Percentiles rank a stretch among this genome's conserved stretches.
Conservation (phyloP, 2,797 vertebrate genomes). For the Lagorchestes hirsutus region DNA sequence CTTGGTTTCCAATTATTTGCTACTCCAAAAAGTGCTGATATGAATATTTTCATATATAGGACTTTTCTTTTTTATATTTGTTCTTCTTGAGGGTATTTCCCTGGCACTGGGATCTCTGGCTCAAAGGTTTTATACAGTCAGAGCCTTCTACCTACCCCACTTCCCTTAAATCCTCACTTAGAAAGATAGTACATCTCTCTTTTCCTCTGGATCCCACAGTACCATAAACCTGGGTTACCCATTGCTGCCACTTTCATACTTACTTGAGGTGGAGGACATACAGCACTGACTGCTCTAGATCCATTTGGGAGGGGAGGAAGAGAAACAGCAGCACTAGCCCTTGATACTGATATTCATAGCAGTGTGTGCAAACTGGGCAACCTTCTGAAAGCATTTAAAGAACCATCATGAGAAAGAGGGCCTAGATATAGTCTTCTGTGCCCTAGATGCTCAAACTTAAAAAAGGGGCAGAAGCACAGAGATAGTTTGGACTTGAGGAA, state of each 20-base stretch:
- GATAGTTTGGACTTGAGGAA: not conserved
- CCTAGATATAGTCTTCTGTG: not conserved
- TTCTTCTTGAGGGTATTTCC: not conserved
- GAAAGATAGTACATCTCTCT: not conserved
- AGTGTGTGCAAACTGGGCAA: not conserved
- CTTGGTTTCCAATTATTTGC: not conserved
- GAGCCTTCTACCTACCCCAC: not conserved
- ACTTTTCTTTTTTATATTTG: not conserved
- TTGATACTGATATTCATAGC: not conserved
- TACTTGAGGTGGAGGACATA: not conserved
- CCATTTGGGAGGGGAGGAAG: not conserved
- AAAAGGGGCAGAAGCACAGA: not conserved
- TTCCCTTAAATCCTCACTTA: not conserved
- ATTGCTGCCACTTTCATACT: not conserved
- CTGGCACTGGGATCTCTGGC: not conserved
- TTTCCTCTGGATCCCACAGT: not conserved
- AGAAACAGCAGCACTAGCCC: not conserved
- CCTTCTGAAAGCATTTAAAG: not conserved
- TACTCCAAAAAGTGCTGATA: not conserved
- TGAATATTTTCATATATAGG: not conserved
- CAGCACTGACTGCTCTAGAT: not conserved
- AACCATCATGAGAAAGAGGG: not conserved
- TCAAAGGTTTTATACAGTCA: not conserved
- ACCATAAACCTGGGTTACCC: not conserved
- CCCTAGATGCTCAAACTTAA: not conserved